phyloP scores from a whole-genome alignment of 2,797 vertebrate species.

The Helarctos malayanus region DNA sequence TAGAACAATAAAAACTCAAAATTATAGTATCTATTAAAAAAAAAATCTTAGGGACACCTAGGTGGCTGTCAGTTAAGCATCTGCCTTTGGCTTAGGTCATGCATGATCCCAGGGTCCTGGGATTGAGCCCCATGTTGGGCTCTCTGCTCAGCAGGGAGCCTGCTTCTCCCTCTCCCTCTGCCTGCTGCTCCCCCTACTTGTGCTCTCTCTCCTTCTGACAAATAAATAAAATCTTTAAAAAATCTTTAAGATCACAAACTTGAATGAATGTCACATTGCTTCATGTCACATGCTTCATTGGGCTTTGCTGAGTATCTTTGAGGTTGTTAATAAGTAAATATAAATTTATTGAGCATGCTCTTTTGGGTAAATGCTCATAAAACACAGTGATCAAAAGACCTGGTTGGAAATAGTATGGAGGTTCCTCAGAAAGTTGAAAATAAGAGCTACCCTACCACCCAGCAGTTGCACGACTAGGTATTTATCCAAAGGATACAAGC shows the following conservation, averaged over 20 bases:
- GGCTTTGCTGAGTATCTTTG: neutral
- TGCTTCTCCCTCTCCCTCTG: too few relatives aligned
- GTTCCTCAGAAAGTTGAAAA: neutral
- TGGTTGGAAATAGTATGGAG: neutral
- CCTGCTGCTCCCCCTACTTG: too few relatives aligned
- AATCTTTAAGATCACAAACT: neutral
- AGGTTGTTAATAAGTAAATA: neutral
- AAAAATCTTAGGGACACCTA: too few relatives aligned
- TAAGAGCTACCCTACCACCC: neutral
- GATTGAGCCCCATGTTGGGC: too few relatives aligned
- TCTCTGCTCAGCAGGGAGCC: too few relatives aligned
- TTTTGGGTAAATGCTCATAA: neutral
- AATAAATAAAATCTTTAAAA: neutral
- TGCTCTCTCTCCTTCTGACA: too few relatives aligned
- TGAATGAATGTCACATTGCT: neutral
- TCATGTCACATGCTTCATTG: neutral
- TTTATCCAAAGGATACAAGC: neutral
- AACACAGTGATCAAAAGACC: neutral
- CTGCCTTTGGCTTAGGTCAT: too few relatives aligned
- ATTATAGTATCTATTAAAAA: neutral
- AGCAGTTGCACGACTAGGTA: neutral
- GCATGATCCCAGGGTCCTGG: too few relatives aligned
- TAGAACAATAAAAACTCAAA: neutral
- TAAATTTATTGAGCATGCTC: neutral
- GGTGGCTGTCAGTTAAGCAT: too few relatives aligned